Evolutionary conservation across 2,797 vertebrate species (phyloP), one percentile per base, ranked within the genome.

Genomic region (Phataginus tetradactyla): DNA sequence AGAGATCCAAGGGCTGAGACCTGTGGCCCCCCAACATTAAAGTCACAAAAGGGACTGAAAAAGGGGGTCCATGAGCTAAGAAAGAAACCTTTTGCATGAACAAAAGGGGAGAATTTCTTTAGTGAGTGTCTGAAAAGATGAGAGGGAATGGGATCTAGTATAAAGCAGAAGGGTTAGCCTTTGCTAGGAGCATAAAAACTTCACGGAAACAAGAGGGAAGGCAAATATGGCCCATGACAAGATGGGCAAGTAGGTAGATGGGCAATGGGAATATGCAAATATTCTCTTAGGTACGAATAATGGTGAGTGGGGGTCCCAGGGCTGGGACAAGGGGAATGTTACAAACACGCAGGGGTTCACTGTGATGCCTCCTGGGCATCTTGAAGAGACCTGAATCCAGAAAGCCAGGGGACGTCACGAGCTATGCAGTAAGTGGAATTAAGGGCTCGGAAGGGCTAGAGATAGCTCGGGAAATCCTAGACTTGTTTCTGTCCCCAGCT

Each of bases 371-470:
- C 49, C 68, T 42, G 23, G 37, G 42, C 42, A 15, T 61, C 34
- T 64, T 55, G 32, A 71, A 51, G 29, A 71, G 37, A 79, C 18
- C 9, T 18, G 53, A 83, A 25, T 7, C 51, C 53, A 49, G 45
- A 77, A 92, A 55, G 9, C 23, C 13, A 8, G 13, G n/a, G 13
- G 39, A 42, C 20, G 13, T 39, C 66, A 32, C n/a, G 74, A 79
- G 18, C 49, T 21, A 34, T 2, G 1, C 23, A 68, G 34, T 51
- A 64, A 85, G 49, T 25, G 39, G 89, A 34, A 64, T 12, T 15
- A 34, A 59, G 68, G 20, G 11, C 18, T 37, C 12, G 45, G 20
- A 45, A 14, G 0, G 1, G 2, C 25, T 6, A 55, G 12, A 51
- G 63, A 39, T 2, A 1, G 42, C 10, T 61, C 51, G 53, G 53